Evolutionary conservation across 2,797 vertebrate genomes (phyloP).

Genomic region (Lutjanus campechanus): DNA sequence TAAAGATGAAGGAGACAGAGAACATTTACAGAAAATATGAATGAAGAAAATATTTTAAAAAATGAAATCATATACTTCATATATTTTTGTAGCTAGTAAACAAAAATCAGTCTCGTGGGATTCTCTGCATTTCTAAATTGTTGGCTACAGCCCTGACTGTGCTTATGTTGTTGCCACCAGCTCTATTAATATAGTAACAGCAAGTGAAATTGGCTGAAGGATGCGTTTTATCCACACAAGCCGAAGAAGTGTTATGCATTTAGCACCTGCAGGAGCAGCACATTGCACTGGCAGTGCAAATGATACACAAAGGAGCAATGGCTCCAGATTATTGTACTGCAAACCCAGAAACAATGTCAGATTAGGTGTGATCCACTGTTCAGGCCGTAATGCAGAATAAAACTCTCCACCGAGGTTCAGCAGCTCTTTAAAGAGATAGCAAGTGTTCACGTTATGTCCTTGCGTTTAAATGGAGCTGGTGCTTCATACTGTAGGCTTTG

Average conservation of each 20-base stretch:
- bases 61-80: background rate
- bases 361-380: slow-evolving; percentile 21
- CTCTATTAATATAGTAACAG: background rate
- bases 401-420: slow-evolving; percentile 19
- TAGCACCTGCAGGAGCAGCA: slow-evolving; percentile 9
- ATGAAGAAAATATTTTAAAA: background rate
- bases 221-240: background rate
- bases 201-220: background rate
- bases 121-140: background rate
- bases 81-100: background rate
- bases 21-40: background rate
- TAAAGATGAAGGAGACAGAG: background rate
- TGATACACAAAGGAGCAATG: background rate
- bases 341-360: slow-evolving; percentile 15
- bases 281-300: background rate
- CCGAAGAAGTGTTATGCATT: background rate
- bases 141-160: background rate
- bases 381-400: slow-evolving; percentile 6
- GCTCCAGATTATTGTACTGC: slow-evolving; percentile 11
- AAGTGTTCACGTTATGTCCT: slow-evolving; percentile 13
- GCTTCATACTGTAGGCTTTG: slow-evolving; percentile 15
- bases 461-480: slow-evolving; percentile 15
- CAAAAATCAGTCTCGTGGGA: background rate
- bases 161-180: background rate
- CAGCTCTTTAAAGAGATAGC: slow-evolving; percentile 20